Percentiles rank a stretch among this genome's conserved stretches.
These are phyloP conservation scores for Pogona vitticeps DNA, from an alignment of 2,113 vertebrate genomes.

Conservation along the genomic window DNA sequence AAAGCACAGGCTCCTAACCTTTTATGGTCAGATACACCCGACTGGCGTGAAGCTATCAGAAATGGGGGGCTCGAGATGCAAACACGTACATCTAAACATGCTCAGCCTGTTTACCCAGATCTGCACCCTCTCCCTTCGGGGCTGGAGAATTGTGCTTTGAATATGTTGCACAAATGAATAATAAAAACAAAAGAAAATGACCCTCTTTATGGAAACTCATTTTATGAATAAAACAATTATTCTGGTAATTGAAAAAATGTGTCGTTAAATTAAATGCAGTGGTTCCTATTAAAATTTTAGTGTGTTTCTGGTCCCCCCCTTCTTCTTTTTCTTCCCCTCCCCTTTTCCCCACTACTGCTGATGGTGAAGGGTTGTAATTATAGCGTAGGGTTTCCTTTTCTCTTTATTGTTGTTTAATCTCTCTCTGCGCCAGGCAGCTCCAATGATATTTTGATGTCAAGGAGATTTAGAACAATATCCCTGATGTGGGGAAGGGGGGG, in stretches of 20 bases:
- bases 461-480: conserved; percentile 71
- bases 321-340: not conserved
- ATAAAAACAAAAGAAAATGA: conserved; percentile 85
- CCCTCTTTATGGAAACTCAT: conserved; percentile 83
- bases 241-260: conserved; percentile 89
- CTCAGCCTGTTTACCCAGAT: conserved; percentile 35
- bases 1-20: not conserved
- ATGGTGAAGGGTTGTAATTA: conserved; percentile 82
- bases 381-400: conserved; percentile 78
- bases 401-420: conserved; percentile 89
- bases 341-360: conserved; percentile 67
- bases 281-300: conserved; percentile 88
- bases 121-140: conserved; percentile 27
- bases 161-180: conserved; percentile 80
- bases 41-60: not conserved
- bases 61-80: not conserved
- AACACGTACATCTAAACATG: not conserved
- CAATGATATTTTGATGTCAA: conserved; percentile 73
- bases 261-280: conserved; percentile 88
- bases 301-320: conserved; percentile 69
- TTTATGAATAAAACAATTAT: conserved; percentile 90
- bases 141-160: conserved; percentile 51
- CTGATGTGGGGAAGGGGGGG: not conserved
- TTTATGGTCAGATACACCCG: not conserved
- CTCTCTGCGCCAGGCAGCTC: conserved; percentile 70